Evolutionary conservation across 2,113 vertebrate genomes (phyloP), one percentile per base, ranked within the genome.

Genomic region (Rhynchomys soricoides): DNA sequence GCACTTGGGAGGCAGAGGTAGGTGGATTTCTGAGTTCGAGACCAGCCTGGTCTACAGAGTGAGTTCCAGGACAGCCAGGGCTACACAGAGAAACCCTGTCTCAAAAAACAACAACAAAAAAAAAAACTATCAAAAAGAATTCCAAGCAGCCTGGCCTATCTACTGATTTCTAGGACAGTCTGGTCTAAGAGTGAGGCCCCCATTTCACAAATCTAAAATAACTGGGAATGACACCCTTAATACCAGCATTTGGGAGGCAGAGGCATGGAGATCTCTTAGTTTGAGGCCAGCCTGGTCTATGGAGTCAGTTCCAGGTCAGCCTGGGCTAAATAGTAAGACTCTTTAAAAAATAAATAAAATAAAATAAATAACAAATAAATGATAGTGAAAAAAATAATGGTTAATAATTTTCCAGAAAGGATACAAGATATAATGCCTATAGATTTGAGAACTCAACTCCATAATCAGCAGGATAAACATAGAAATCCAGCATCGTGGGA

Each of bases 401-500:
- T 55, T 79, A 34, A 57, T 19, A 37, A 86, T 78, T 91, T 93
- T 86, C 91, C 64, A 93, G 29, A 12, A 66, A 91, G 79, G 73
- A 68, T 34, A 1, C 3, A 34, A 8, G 10, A 29, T 22, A 64
- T 62, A 62, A 6, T 21, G 68, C 16, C 68, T 88, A 73, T 21
- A 95, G 93, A n/a, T 57, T 37, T 95, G 55, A 91, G 55, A 90
- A 59, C 11, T 52, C 48, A 55, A 62, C 9, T n/a, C 8, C 5
- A 85, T 43, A 37, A 29, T 75, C 90, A 71, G 34, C 7, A 88
- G 43, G 70, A 43, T 71, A 86, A 71, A n/a, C 10, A 45, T 21
- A 75, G 74, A 94, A 90, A 95, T 70, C 24, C 57, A 79, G 64
- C 13, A 74, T 57, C 22, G 29, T 52, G 31, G 71, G 89, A 96